phyloP scores from a whole-genome alignment of 2,797 vertebrate genomes.

The Scolopax rusticola region DNA sequence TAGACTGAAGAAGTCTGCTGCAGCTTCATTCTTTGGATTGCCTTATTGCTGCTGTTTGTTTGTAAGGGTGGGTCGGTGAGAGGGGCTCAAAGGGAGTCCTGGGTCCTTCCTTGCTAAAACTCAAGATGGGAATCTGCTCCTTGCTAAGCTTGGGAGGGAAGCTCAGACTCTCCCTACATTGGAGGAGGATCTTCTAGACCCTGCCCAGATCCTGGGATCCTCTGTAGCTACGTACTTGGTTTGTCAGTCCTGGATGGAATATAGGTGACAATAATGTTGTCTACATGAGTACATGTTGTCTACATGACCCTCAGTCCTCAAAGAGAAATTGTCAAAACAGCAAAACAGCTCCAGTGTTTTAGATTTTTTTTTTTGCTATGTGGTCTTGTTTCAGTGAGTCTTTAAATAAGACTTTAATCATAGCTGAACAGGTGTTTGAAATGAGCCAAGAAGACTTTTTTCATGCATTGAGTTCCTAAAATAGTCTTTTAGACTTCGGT shows the following conservation, averaged over 20 bases:
- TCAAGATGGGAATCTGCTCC: not conserved
- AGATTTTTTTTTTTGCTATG: not conserved
- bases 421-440: not conserved
- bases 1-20: not conserved
- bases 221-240: fast-evolving
- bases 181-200: not conserved
- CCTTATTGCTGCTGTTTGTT: not conserved
- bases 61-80: not conserved
- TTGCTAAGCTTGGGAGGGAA: not conserved
- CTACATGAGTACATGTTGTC: not conserved
- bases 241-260: not conserved
- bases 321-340: not conserved
- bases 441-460: not conserved
- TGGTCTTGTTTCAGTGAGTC: not conserved
- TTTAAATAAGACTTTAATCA: not conserved
- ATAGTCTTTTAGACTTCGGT: not conserved
- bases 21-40: not conserved
- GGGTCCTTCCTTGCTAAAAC: not conserved
- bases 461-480: not conserved
- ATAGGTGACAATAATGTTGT: not conserved
- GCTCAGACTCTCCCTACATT: not conserved
- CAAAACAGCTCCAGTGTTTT: not conserved
- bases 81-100: not conserved
- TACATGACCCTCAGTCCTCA: fast-evolving
- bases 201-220: not conserved